phyloP scores from a whole-genome alignment of 2,888 invertebrate genomes.

The Drosophila tripunctata region DNA sequence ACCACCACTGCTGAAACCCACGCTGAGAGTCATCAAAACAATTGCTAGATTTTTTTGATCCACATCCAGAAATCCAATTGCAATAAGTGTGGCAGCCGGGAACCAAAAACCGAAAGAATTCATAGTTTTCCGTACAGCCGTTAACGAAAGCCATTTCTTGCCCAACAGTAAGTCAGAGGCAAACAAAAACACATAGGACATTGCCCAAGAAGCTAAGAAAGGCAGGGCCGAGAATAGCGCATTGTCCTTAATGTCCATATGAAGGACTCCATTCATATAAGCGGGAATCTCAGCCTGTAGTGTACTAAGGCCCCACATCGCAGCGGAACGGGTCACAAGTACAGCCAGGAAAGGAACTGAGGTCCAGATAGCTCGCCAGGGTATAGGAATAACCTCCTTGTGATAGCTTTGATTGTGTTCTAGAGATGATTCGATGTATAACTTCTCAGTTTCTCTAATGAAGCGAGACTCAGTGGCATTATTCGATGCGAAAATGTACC shows the following conservation, averaged over 20 bases:
- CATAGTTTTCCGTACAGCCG: conserved; percentile 66
- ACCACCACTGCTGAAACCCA: conserved; percentile 83
- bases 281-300: conserved; percentile 88
- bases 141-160: conserved; percentile 79
- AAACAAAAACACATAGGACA: conserved; percentile 84
- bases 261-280: conserved; percentile 87
- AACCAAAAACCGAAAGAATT: conserved; percentile 83
- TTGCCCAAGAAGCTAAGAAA: conserved; percentile 85
- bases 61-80: conserved; percentile 84
- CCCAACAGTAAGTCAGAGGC: conserved; percentile 84
- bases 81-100: conserved; percentile 85
- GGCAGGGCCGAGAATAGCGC: conserved; percentile 85
- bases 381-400: conserved; percentile 84
- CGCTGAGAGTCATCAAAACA: conserved; percentile 85
- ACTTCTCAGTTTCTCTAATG: conserved; percentile 85
- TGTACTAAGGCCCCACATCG: conserved; percentile 89
- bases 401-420: conserved; percentile 56
- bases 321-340: conserved; percentile 86
- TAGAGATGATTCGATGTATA: conserved; percentile 86
- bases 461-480: conserved; percentile 85
- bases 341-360: conserved; percentile 87
- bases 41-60: conserved; percentile 84
- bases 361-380: conserved; percentile 87
- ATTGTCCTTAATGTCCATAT: conserved; percentile 86
- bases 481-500: conserved; percentile 86